Base-by-base conservation (phyloP, 2,888 invertebrate genomes). In the Melanchra persicariae region DNA sequence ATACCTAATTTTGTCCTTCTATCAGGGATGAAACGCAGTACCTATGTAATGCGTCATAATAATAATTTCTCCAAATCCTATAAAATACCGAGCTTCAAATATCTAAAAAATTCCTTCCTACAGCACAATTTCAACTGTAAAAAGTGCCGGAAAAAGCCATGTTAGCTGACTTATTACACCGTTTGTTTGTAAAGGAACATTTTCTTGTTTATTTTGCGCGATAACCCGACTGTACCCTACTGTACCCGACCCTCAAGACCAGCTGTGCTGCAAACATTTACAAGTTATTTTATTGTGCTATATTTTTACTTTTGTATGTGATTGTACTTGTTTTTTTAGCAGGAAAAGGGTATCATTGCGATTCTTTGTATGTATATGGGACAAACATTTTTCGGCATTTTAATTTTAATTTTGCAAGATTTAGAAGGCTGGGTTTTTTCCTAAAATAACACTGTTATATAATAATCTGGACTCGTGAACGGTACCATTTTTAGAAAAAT, bases 241-340 rank as follows among this genome's bases (percentile, higher is more conserved):
- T 22, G 12, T 37, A 37, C 57, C 22, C 63, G 26, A 37, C 74
- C 71, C 74, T 64, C 58, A 64, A 57, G 55, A 67, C 43, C 83
- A 80, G 79, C 79, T 80, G 80, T 40, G 79, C 26, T 64, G 19
- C 47, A 47, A 68, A 64, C 66, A 79, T 67, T 63, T 63, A 43
- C 65, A 57, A 49, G 62, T 52, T 64, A 67, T 74, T 74, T 80
- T 79, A 82, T 66, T 58, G n/a, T 45, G 22, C 24, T 34, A 51
- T 59, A 69, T 62, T 64, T 79, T 78, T 40, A 49, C 54, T 51
- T 55, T 61, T 61, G 54, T 61, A 43, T 68, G 54, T 40, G 73
- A 57, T 77, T 77, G 70, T 49, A 43, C 19, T 15, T 34, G 7
- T 57, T 43, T 75, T 67, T 54, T 24, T 1, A 22, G 15, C 9